A percentile compares a stretch with the other conserved stretches of the same genome.
These are phyloP conservation scores for Zosterops japonicus DNA, from an alignment of 2,113 vertebrate species.

Conservation along the genomic window DNA sequence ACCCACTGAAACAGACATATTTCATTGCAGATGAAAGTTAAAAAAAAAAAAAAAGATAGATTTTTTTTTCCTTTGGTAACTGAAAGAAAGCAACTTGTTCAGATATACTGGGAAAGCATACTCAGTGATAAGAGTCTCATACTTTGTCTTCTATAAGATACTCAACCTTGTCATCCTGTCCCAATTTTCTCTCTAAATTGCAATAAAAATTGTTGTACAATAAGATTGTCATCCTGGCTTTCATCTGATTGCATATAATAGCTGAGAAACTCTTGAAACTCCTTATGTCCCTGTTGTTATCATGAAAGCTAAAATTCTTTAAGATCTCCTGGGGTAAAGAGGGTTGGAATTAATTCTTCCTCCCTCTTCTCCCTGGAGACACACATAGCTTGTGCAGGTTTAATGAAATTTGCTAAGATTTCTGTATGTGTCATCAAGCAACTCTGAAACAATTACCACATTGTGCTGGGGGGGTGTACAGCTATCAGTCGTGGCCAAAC, in stretches of 20 bases:
- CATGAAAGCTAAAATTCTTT: not conserved
- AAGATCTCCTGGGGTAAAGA: not conserved
- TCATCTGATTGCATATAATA: not conserved
- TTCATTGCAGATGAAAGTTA: not conserved
- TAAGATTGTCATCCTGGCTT: not conserved
- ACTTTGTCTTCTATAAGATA: not conserved
- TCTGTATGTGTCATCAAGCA: not conserved
- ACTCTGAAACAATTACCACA: not conserved
- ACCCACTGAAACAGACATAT: not conserved
- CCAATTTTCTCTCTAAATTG: not conserved
- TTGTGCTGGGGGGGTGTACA: not conserved
- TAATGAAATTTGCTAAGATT: slow-evolving; percentile 38
- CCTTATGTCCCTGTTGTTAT: not conserved
- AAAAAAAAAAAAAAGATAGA: not conserved
- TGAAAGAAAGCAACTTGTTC: not conserved
- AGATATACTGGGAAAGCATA: not conserved
- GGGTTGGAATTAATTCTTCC: not conserved
- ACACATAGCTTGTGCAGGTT: not conserved
- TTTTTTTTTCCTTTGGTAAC: not conserved
- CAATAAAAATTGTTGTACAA: not conserved
- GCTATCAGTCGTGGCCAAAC: not conserved
- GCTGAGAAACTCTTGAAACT: not conserved
- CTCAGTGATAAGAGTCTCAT: not conserved
- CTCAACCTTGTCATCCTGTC: not conserved
- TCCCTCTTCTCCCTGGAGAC: not conserved